These are phyloP conservation scores for Microcebus tavaratra DNA, from an alignment of 2,113 vertebrate genomes.

Conservation along the genomic window DNA sequence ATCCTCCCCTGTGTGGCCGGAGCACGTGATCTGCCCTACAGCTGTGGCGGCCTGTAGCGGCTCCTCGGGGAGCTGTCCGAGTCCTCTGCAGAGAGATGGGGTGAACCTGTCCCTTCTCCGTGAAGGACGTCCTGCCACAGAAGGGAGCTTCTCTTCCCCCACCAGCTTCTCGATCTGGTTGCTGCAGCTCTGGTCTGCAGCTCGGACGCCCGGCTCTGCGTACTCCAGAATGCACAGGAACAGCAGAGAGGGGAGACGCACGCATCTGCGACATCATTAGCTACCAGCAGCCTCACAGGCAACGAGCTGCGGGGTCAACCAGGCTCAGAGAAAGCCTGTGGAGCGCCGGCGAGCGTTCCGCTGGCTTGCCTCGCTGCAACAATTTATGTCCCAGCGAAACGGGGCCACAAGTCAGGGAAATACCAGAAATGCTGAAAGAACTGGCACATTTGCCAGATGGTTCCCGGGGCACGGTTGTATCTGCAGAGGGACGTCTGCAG, in stretches of 20 bases:
- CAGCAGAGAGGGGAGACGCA: neutral
- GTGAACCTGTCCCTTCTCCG: constrained; percentile 55
- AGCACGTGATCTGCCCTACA: constrained; percentile 40
- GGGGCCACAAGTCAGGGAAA: constrained; percentile 44
- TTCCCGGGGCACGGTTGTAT: constrained; percentile 44
- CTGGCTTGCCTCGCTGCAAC: constrained; percentile 25
- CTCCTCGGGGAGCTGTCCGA: constrained; percentile 44
- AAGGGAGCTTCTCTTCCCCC: neutral
- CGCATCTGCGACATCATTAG: neutral
- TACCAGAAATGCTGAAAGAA: constrained; percentile 29
- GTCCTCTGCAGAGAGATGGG: constrained; percentile 55
- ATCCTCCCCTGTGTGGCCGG: neutral
- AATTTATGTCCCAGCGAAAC: constrained; percentile 49
- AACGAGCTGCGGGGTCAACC: constrained; percentile 23
- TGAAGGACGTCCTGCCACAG: constrained; percentile 71
- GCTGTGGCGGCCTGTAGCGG: constrained; percentile 40
- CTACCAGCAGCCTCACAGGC: constrained; percentile 35
- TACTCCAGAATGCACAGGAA: neutral
- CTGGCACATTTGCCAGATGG: constrained; percentile 59
- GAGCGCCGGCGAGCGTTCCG: neutral
- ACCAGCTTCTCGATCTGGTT: neutral
- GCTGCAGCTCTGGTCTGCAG: constrained; percentile 48
- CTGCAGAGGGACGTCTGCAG: constrained; percentile 33
- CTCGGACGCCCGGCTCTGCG: constrained; percentile 7
- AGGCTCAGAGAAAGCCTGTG: constrained; percentile 40